Conservation (phyloP, 2,888 invertebrate genomes). For the Aporophyla nigra region DNA sequence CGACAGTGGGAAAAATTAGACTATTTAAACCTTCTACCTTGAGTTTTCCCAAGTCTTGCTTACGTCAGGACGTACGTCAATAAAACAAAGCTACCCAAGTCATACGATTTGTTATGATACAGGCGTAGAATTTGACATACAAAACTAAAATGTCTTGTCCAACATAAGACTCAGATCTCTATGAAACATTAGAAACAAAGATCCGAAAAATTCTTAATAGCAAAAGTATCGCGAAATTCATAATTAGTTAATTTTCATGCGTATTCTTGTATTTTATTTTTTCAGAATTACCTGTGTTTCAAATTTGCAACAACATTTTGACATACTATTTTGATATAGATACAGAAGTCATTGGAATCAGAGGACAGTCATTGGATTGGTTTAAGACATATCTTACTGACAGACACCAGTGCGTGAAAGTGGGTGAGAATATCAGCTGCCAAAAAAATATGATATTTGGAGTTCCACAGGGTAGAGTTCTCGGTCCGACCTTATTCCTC, state of each 20-base stretch:
- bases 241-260: constrained; percentile 1
- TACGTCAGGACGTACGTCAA: background rate
- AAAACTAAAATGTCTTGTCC: background rate
- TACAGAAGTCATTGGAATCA: too few relatives aligned
- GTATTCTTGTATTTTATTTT: background rate
- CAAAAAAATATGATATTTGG: too few relatives aligned
- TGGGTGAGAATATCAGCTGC: too few relatives aligned
- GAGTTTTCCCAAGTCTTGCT: background rate
- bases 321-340: too few relatives aligned
- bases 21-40: background rate
- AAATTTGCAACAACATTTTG: constrained; percentile 3
- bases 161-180: constrained; percentile 6
- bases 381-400: too few relatives aligned
- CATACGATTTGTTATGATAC: background rate
- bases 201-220: background rate
- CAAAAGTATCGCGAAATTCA: background rate
- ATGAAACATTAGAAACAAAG: constrained; percentile 15
- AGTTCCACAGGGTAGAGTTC: too few relatives aligned
- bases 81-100: background rate
- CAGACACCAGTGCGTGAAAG: too few relatives aligned
- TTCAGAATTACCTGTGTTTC: background rate
- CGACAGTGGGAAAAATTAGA: background rate
- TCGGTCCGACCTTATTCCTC: too few relatives aligned
- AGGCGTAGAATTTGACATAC: background rate
- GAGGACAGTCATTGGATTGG: too few relatives aligned